Evolutionary conservation across 2,888 invertebrate genomes (phyloP), one percentile per base, ranked within the genome.

Genomic region (Hydrotaea cyrtoneurina): DNA sequence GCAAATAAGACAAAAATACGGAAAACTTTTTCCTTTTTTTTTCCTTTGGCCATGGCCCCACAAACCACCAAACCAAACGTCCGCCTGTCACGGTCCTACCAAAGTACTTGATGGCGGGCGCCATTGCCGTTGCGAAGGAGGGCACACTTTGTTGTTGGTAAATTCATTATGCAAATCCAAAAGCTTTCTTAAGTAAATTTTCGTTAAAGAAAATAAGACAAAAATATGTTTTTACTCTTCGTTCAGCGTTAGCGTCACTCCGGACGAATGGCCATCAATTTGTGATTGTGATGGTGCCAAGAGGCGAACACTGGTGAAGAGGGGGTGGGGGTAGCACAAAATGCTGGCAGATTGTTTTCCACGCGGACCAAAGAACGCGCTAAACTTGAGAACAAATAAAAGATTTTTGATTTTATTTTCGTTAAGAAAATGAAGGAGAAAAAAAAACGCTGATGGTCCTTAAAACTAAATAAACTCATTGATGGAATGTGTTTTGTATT

Each of bases 111-210:
- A 11, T 43, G 66, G 19, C 43, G 10, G 66, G 43, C 66, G 66
- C 66, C 66, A 66, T 39, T 50, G 7, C 64, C 36, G 55, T 13
- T n/a, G 3, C 15, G n/a, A 15, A 23, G 69, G 69, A 46, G 46
- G 46, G 43, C 23, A 21, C 46, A 23, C 69, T 69, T 46, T 46
- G 46, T 46, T 46, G 46, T 43, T 46, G 74, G 55, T 85, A 82
- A 82, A 85, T 85, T 85, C 77, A 85, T 85, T 85, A 85, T 85
- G 85, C 82, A 85, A 85, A 85, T 85, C 82, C 80, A 80, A n/a
- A 80, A 80, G 77, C 77, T 74, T 62, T 82, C 79, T 78, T 77
- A 81, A 82, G 69, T 82, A 74, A 82, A 85, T 80, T 85, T 85
- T 79, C 46, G 71, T 78, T 75, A 76, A 73, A 76, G 79, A 77